Conservation (phyloP, 2,797 vertebrate species). For the Onychomys arenicola region DNA sequence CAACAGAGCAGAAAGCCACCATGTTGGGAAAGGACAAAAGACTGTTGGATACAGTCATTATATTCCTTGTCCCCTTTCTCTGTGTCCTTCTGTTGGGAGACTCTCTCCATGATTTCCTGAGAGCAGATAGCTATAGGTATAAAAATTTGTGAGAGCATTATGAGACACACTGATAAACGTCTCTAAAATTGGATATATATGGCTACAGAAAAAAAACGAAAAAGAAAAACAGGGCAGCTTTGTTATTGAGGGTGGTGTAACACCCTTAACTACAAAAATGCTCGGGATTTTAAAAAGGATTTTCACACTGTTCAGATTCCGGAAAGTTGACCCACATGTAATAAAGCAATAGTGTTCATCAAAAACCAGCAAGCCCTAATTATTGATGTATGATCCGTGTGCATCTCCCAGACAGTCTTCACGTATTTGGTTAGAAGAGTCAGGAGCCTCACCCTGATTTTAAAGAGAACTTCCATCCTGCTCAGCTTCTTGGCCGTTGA, state of each 20-base stretch:
- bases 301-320: conserved; percentile 56
- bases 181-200: conserved; percentile 46
- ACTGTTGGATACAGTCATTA: not conserved
- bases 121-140: conserved; percentile 46
- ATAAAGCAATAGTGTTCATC: conserved; percentile 64
- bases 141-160: conserved; percentile 54
- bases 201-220: conserved; percentile 38
- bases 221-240: not conserved
- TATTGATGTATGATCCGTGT: conserved; percentile 59
- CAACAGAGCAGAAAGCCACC: not conserved
- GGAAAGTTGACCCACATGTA: conserved; percentile 56
- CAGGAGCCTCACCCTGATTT: conserved; percentile 25
- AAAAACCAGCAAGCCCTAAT: conserved; percentile 66
- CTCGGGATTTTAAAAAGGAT: conserved; percentile 3
- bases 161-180: not conserved
- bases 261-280: not conserved
- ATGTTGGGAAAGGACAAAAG: not conserved
- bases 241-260: conserved; percentile 42
- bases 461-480: not conserved
- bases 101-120: not conserved
- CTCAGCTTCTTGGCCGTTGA: not conserved
- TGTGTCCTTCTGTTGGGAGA: not conserved
- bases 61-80: not conserved
- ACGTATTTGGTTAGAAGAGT: conserved; percentile 25
- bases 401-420: conserved; percentile 17